Evolutionary conservation across 1,140 invertebrate species (phyloP).

Genomic region (Papilio xuthus): DNA sequence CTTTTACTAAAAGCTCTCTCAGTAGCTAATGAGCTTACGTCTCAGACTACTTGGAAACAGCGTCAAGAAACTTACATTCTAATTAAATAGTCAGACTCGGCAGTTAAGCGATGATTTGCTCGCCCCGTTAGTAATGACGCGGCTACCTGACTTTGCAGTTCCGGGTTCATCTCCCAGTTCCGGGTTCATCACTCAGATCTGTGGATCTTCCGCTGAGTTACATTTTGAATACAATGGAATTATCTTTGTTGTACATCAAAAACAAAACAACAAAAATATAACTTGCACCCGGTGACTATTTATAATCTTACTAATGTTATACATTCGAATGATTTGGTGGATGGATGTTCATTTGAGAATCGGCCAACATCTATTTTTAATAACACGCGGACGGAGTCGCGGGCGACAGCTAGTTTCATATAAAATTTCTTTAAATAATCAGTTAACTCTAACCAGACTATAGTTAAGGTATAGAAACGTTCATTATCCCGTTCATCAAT

Average conservation of each 20-base stretch:
- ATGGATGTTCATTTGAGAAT: no score
- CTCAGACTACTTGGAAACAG: constrained; percentile 3
- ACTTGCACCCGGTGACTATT: no score
- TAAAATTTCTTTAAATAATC: not conserved
- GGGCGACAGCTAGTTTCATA: no score
- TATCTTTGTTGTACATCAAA: not conserved
- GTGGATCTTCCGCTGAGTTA: not conserved
- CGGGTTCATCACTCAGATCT: constrained; percentile 1
- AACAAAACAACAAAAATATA: not conserved
- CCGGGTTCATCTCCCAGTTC: constrained; percentile 5
- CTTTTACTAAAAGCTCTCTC: constrained; percentile 19
- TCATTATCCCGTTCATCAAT: not conserved
- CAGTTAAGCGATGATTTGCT: constrained; percentile 14
- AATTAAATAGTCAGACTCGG: constrained; percentile 1
- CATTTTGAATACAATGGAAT: not conserved
- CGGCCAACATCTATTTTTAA: no score
- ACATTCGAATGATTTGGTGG: no score
- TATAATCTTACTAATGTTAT: no score
- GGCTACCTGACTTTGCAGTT: constrained; percentile 12
- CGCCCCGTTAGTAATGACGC: constrained; percentile 11
- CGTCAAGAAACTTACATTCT: constrained; percentile 10
- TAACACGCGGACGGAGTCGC: no score
- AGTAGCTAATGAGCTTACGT: constrained; percentile 17
- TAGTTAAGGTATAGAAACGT: not conserved
- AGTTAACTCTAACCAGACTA: not conserved